Evolutionary conservation across 2,113 vertebrate genomes (phyloP), one percentile per base, ranked within the genome.

Genomic region (Hucho hucho): DNA sequence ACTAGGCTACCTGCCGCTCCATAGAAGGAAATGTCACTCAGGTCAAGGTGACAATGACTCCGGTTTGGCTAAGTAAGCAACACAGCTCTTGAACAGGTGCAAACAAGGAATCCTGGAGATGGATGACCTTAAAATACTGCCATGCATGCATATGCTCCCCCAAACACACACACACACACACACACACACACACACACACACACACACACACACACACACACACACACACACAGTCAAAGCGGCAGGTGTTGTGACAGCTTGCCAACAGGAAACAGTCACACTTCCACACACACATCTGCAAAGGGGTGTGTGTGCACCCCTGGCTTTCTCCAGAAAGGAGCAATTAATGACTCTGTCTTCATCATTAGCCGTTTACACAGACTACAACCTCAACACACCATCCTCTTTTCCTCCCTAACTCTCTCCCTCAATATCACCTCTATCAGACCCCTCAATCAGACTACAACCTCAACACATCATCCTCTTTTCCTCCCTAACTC

Each of bases 281-380:
- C 86, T 70, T 86, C 63, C 49, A 14, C 74, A 76, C 37, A n/a
- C 88, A 86, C 87, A 89, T 83, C 88, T 86, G 87, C 81, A 88
- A 80, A 83, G 86, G 85, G 83, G 85, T 79, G 76, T 88, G 85
- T 81, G 85, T 70, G 81, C 78, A 20, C 84, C 84, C 78, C 84
- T 43, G 28, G 16, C 87, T 83, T 76, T 72, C 84, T 82, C 86
- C 83, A 80, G 76, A 78, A 61, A 78, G 84, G 75, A 86, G 81
- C 65, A 1, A 76, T 14, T 79, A 77, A 82, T 74, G 82, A 88
- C 87, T 88, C 84, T 82, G 87, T 84, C 37, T 43, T 90, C 82
- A 74, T 91, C 89, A 92, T 92, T 92, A 91, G 83, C 84, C 79
- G 68, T 88, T 88, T 80, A 78, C 88, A 89, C 85, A 69, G 80